Percentiles rank a stretch among this genome's conserved stretches.
Conservation (phyloP, 2,888 invertebrate genomes). For the Ametastegia equiseti region DNA sequence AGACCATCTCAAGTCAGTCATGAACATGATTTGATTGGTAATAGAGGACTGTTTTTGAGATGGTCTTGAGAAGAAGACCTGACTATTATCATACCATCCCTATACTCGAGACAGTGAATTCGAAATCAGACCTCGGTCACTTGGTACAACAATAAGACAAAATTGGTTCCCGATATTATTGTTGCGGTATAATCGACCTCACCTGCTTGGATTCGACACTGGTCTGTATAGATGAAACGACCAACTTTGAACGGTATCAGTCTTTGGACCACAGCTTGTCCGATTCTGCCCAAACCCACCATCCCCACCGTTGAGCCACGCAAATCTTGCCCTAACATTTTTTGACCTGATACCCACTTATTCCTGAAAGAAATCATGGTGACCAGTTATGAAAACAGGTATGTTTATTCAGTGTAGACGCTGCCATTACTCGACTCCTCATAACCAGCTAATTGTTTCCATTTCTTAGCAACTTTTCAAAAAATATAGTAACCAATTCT, state of each 20-base stretch:
- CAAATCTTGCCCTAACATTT: slow-evolving; percentile 89
- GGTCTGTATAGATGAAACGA: slow-evolving; percentile 86
- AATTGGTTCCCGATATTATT: background rate
- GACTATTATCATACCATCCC: no score
- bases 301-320: slow-evolving; percentile 89
- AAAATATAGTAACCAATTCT: no score
- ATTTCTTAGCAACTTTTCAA: no score
- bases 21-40: no score
- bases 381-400: slow-evolving; percentile 32
- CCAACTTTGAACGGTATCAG: slow-evolving; percentile 85
- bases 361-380: no score
- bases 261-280: slow-evolving; percentile 85
- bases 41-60: no score
- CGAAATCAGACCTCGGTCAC: no score
- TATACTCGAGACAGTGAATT: no score
- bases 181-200: background rate
- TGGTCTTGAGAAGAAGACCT: no score
- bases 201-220: slow-evolving; percentile 72
- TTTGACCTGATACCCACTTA: slow-evolving; percentile 84
- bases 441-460: no score
- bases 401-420: background rate
- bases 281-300: slow-evolving; percentile 89
- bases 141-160: background rate
- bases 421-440: no score
- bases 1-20: no score